Evolutionary conservation across 1,140 invertebrate species (phyloP), one percentile per base, ranked within the genome.

Genomic region (Calycopis cecrops): DNA sequence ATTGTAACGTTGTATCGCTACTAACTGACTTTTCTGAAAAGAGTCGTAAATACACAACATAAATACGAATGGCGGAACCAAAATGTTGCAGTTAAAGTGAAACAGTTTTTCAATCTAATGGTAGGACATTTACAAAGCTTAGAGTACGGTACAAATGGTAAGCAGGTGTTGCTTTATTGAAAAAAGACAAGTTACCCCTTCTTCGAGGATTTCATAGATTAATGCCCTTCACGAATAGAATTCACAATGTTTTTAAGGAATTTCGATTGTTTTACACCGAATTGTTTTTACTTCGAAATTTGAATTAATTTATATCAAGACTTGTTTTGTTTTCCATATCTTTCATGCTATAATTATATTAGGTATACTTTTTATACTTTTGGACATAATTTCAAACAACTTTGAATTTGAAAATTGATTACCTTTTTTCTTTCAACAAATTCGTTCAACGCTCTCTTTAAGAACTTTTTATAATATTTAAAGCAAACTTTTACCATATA

Each of bases 21-120:
- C 58, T 48, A 62, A 52, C 50, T 54, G 16, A 34, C 17, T 52
- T 28, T 35, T 28, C 38, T 48, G 56, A 59, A 59, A 59, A 18
- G 48, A 34, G 47, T 12, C 48, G 57, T 62, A 59, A 54, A 69
- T 47, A 42, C 42, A 62, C 40, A 59, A 60, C 53, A 60, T 49
- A 63, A 65, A 61, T 55, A 57, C 59, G 51, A 44, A 67, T 35
- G 59, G 55, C 47, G 59, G 63, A 60, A 67, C 63, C 64, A 70
- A 72, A 73, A 62, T 69, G 71, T 71, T 71, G 73, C 73, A 72
- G 67, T 72, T 61, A 44, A 64, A 48, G 52, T 61, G 67, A 59
- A 85, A 75, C 74, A 76, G 74, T 81, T 83, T 86, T 86, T 84
- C 80, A 84, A 86, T 81, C 74, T 79, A 86, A 85, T 85, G 75